Conservation (phyloP, 2,888 invertebrate genomes). For the Rhingia rostrata region DNA sequence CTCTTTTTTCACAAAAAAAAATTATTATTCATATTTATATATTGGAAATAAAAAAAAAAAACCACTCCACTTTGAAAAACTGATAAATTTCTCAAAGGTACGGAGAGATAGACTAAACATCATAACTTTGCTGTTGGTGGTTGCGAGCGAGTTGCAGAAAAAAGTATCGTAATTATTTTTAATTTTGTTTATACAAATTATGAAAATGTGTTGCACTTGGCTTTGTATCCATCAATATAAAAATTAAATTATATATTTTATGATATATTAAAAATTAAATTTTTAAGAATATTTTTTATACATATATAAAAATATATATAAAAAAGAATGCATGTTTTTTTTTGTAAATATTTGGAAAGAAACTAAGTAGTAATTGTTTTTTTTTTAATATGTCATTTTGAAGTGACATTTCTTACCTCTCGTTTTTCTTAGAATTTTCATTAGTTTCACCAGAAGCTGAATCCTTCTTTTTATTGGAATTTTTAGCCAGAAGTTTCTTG, state of each 20-base stretch:
- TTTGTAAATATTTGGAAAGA: constrained; percentile 66
- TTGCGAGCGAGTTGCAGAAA: constrained; percentile 60
- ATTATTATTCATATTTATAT: background rate
- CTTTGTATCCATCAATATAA: constrained; percentile 68
- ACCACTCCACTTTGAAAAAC: constrained; percentile 49
- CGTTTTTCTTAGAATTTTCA: constrained; percentile 80
- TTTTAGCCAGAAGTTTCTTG: constrained; percentile 84
- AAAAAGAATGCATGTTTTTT: constrained; percentile 55
- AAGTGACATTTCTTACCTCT: constrained; percentile 82
- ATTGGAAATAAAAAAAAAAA: constrained; percentile 6
- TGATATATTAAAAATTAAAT: constrained; percentile 60
- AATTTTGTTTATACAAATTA: constrained; percentile 41
- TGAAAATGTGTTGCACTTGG: constrained; percentile 61
- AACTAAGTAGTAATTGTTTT: constrained; percentile 76
- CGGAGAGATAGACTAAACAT: constrained; percentile 27
- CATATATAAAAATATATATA: constrained; percentile 67
- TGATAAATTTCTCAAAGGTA: constrained; percentile 39
- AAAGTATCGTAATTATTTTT: constrained; percentile 10
- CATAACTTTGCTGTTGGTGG: constrained; percentile 35
- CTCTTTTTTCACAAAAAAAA: constrained; percentile 41
- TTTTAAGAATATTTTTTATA: constrained; percentile 48
- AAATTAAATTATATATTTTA: constrained; percentile 50
- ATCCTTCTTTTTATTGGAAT: constrained; percentile 84
- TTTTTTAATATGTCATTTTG: constrained; percentile 77
- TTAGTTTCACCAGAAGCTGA: constrained; percentile 83